phyloP scores from a whole-genome alignment of 2,888 invertebrate species.

The Bombylius major region DNA sequence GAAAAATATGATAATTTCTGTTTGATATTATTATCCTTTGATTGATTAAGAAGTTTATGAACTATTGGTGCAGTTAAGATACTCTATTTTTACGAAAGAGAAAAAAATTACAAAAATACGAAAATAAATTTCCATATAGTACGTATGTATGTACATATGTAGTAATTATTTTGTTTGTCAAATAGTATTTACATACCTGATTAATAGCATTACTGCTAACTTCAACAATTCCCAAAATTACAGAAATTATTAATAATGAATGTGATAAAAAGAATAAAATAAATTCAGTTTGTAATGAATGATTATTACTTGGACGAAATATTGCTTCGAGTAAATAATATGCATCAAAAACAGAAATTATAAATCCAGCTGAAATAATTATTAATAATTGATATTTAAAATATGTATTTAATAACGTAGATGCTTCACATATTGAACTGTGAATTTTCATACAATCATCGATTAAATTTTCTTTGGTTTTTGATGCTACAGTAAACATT shows the following conservation, averaged over 20 bases:
- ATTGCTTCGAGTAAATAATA: constrained; percentile 35
- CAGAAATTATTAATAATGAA: constrained; percentile 32
- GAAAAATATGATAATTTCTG: constrained; percentile 34
- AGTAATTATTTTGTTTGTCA: not conserved
- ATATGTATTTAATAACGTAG: constrained; percentile 34
- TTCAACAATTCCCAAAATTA: constrained; percentile 33
- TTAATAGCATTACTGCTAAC: constrained; percentile 33
- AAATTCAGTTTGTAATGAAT: constrained; percentile 25
- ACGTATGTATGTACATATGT: too few species aligned
- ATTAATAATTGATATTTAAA: constrained; percentile 35
- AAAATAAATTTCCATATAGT: too few species aligned
- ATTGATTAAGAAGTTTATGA: constrained; percentile 28
- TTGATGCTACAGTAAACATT: not conserved
- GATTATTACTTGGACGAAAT: constrained; percentile 17
- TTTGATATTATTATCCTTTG: constrained; percentile 26
- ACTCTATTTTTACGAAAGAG: constrained; percentile 17
- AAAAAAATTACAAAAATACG: too few species aligned
- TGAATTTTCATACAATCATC: constrained; percentile 13
- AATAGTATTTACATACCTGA: constrained; percentile 19
- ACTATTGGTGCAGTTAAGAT: constrained; percentile 33
- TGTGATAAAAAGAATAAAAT: constrained; percentile 35
- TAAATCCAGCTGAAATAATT: constrained; percentile 34
- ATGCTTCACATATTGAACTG: constrained; percentile 34
- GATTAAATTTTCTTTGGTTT: constrained; percentile 31
- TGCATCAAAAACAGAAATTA: constrained; percentile 36